Conservation (phyloP, 2,888 invertebrate genomes). For the Epinotia ramella region DNA sequence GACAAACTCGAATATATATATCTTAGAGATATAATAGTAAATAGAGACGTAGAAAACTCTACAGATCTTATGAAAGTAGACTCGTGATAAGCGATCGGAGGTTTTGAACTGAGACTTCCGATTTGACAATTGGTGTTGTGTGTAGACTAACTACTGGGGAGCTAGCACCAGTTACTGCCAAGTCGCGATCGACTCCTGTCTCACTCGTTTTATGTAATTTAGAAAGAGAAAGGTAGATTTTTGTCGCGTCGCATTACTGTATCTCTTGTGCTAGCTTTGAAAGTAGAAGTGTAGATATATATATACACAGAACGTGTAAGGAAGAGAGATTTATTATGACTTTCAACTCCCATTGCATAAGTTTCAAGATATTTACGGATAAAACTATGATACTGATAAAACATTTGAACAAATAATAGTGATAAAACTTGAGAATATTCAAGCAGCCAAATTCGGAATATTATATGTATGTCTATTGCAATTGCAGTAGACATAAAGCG, state of each 20-base stretch:
- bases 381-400: neutral
- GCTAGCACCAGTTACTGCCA: too few relatives aligned
- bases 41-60: slow-evolving; percentile 7
- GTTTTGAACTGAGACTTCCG: neutral
- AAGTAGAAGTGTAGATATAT: slow-evolving; percentile 13
- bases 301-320: slow-evolving; percentile 18
- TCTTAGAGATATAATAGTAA: slow-evolving; percentile 3
- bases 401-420: slow-evolving; percentile 3
- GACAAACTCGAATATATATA: slow-evolving; percentile 11
- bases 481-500: neutral
- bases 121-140: slow-evolving; percentile 19
- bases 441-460: too few relatives aligned
- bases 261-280: neutral
- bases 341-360: slow-evolving; percentile 27
- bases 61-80: slow-evolving; percentile 32
- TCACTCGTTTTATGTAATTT: too few relatives aligned
- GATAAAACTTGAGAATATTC: neutral
- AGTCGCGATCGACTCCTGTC: too few relatives aligned
- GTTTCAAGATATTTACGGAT: slow-evolving; percentile 9
- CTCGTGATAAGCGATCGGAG: slow-evolving; percentile 15
- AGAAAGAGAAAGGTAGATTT: too few relatives aligned
- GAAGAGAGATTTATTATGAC: slow-evolving; percentile 24
- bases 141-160: slow-evolving; percentile 16
- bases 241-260: too few relatives aligned
- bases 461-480: neutral